Conservation (phyloP, 2,113 vertebrate species). For the Fukomys damarensis region DNA sequence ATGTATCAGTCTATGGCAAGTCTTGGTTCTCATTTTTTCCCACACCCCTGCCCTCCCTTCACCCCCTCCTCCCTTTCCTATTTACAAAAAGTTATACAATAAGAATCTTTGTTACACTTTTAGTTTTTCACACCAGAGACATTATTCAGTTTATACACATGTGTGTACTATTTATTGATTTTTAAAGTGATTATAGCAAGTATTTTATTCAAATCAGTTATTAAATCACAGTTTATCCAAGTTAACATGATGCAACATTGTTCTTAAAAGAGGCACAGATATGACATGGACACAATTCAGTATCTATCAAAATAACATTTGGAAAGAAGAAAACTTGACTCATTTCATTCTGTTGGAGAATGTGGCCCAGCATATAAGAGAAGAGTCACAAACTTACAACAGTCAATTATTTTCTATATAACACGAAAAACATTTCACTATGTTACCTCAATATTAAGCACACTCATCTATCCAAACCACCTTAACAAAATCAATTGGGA, state of each 20-base stretch:
- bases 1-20: too few species aligned
- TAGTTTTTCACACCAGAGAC: too few species aligned
- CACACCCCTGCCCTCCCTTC: too few species aligned
- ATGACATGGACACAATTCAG: background rate
- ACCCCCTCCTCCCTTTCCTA: too few species aligned
- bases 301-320: background rate
- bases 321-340: constrained; percentile 41
- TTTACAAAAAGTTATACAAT: too few species aligned
- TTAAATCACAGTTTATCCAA: background rate
- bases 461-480: background rate
- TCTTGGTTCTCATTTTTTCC: too few species aligned
- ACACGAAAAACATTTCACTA: constrained; percentile 28
- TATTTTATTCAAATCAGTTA: background rate
- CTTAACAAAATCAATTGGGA: background rate
- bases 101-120: too few species aligned
- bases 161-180: too few species aligned
- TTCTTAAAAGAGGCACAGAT: background rate
- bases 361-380: constrained; percentile 10
- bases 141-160: too few species aligned
- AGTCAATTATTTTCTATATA: background rate
- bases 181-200: background rate
- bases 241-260: background rate
- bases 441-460: background rate
- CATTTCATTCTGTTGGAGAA: constrained; percentile 6
- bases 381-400: constrained; percentile 41